Evolutionary conservation across 2,888 invertebrate species (phyloP), one percentile per base, ranked within the genome.

Genomic region (Caenorhabditis angaria): DNA sequence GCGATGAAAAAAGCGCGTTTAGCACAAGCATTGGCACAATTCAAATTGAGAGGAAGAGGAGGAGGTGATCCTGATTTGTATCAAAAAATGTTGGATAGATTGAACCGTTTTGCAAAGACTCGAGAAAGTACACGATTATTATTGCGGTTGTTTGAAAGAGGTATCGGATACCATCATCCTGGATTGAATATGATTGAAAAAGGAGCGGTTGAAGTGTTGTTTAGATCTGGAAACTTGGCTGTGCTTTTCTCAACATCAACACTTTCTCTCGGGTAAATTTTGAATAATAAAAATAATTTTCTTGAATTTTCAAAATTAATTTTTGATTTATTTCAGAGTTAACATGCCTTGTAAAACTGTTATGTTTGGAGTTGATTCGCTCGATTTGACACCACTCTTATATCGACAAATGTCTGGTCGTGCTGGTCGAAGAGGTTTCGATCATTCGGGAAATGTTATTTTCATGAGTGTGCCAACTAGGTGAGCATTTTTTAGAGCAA

Each of bases 321-420:
- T 41, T 4, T 22, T 6, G n/a, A 2, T 51, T 25, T n/a, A 25
- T 73, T 82, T 59, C 65, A 83, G 86, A 81, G 85, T 86, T 66
- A 86, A 86, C 83, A 85, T 86, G 86, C 86, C 86, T 20, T 86
- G 86, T 78, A 86, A 86, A 69, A 82, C 86, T 20, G 86, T 86
- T 53, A 75, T 86, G 56, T 86, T 86, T 70, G 86, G 86, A 59
- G 84, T 86, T 50, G 86, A 86, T 62, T 83, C 85, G 41, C 79
- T 75, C 8, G 65, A 76, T 35, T 70, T 86, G 50, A 85, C 84
- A 8, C 86, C 86, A 12, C 77, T 86, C 20, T 81, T 85, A 53
- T 86, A 85, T 71, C 82, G 86, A 47, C 86, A 86, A 64, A 87
- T 86, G 85, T 78, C 78, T 71, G 85, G 85, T 71, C 84, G 86